These are phyloP conservation scores for Lycopodina hypogea DNA, from an alignment of 37 sponge, comb jelly and placozoan genomes.

Conservation along the genomic window DNA sequence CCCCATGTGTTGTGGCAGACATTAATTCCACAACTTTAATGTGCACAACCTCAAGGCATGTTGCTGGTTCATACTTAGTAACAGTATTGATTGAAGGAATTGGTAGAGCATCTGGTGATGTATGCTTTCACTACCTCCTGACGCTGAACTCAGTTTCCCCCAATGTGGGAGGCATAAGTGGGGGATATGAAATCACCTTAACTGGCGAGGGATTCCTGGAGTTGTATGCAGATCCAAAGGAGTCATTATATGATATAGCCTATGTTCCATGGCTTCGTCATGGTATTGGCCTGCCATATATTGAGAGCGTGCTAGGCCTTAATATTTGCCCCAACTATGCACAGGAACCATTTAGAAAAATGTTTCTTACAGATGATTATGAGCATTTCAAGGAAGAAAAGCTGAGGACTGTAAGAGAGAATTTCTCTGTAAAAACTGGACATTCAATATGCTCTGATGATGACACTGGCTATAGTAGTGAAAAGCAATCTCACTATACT, in stretches of 20 bases:
- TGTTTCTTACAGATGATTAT: too few species aligned
- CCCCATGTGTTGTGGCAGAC: conserved; percentile 29
- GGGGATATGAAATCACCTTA: conserved; percentile 51
- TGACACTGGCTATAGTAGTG: neutral
- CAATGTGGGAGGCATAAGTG: conserved; percentile 34
- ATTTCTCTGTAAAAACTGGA: neutral
- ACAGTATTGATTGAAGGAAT: conserved; percentile 24
- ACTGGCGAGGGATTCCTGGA: conserved; percentile 61
- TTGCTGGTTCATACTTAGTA: conserved; percentile 37
- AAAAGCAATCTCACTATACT: neutral
- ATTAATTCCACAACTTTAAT: conserved; percentile 27
- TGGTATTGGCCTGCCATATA: conserved; percentile 3
- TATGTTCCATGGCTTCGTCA: conserved; percentile 19
- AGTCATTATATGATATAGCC: neutral
- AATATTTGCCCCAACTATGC: neutral
- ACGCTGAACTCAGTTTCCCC: conserved; percentile 31
- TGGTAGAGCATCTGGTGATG: conserved; percentile 14
- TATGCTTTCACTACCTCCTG: conserved; percentile 50
- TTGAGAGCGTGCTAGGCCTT: neutral
- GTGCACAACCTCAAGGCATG: conserved; percentile 24
- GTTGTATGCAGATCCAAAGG: neutral
- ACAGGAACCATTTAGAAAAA: neutral
- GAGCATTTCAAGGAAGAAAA: neutral
- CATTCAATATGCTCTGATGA: neutral
- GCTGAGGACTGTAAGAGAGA: neutral